phyloP scores from a whole-genome alignment of 1,140 invertebrate genomes.

The Adelges cooleyi region DNA sequence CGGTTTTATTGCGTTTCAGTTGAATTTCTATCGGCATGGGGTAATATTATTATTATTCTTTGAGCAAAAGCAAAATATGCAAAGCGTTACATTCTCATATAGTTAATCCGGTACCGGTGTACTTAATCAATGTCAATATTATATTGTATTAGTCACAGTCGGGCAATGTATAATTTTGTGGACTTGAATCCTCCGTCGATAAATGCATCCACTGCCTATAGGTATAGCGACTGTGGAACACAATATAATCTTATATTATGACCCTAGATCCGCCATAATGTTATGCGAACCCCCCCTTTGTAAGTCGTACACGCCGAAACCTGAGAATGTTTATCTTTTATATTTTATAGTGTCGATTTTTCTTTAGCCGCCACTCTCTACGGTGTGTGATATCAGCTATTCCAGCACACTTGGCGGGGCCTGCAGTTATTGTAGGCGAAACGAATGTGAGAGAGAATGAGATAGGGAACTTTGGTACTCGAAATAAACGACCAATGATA shows the following conservation, averaged over 20 bases:
- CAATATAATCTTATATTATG: background rate
- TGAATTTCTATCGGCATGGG: slow-evolving; percentile 1
- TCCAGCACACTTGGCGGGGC: slow-evolving; percentile 1
- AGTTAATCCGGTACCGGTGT: background rate
- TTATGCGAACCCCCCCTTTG: background rate
- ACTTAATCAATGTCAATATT: slow-evolving; percentile 21
- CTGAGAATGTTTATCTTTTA: slow-evolving; percentile 28
- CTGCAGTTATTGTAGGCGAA: background rate
- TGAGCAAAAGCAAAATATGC: too few relatives aligned
- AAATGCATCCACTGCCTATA: slow-evolving; percentile 19
- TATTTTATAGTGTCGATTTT: slow-evolving; percentile 26
- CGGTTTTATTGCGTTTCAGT: background rate
- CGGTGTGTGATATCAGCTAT: slow-evolving; percentile 22
- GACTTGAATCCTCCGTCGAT: slow-evolving; percentile 18
- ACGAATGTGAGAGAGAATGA: background rate
- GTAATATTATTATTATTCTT: too few relatives aligned
- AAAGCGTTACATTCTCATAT: too few relatives aligned
- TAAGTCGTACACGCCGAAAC: background rate
- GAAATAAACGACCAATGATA: too few relatives aligned
- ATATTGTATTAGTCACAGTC: slow-evolving; percentile 13
- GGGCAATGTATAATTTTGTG: background rate
- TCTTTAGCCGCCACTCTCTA: background rate
- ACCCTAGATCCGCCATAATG: background rate
- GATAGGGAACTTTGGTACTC: too few relatives aligned
- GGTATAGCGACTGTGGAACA: slow-evolving; percentile 11